Evolutionary conservation across 2,888 invertebrate genomes (phyloP).

Genomic region (Thereva nobilitata): DNA sequence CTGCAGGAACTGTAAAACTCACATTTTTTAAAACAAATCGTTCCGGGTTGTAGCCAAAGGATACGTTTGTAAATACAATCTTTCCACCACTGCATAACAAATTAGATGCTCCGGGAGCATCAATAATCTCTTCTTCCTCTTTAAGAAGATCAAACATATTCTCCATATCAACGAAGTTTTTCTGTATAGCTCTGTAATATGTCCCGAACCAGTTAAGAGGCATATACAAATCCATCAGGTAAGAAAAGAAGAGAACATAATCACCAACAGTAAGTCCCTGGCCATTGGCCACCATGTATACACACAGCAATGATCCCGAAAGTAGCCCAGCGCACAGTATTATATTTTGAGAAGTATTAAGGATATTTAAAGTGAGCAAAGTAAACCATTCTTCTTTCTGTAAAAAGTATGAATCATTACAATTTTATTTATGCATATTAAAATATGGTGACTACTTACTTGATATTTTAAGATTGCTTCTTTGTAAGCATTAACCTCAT

Average conservation of each 20-base stretch:
- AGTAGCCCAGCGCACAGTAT: slow-evolving; percentile 86
- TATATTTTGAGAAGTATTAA: slow-evolving; percentile 90
- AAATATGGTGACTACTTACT: slow-evolving; percentile 56
- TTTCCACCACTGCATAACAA: slow-evolving; percentile 66
- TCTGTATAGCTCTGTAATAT: slow-evolving; percentile 95
- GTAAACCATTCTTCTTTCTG: slow-evolving; percentile 90
- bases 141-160: slow-evolving; percentile 96
- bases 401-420: slow-evolving; percentile 47
- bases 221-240: slow-evolving; percentile 91
- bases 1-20: slow-evolving; percentile 78
- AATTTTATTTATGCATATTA: neutral
- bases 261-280: slow-evolving; percentile 85
- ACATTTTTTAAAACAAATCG: slow-evolving; percentile 75
- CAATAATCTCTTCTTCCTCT: slow-evolving; percentile 84
- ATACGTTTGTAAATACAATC: slow-evolving; percentile 88
- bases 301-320: slow-evolving; percentile 85
- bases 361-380: slow-evolving; percentile 80
- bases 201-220: slow-evolving; percentile 98
- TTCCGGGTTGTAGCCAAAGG: slow-evolving; percentile 85
- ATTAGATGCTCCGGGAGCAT: slow-evolving; percentile 77
- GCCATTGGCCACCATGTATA: slow-evolving; percentile 77
- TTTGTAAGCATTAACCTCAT: slow-evolving; percentile 84
- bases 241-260: slow-evolving; percentile 93
- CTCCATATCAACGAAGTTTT: slow-evolving; percentile 98
- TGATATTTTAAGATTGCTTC: slow-evolving; percentile 85